Base-by-base conservation (phyloP, 2,888 invertebrate genomes). In the Habrosyne pyritoides region DNA sequence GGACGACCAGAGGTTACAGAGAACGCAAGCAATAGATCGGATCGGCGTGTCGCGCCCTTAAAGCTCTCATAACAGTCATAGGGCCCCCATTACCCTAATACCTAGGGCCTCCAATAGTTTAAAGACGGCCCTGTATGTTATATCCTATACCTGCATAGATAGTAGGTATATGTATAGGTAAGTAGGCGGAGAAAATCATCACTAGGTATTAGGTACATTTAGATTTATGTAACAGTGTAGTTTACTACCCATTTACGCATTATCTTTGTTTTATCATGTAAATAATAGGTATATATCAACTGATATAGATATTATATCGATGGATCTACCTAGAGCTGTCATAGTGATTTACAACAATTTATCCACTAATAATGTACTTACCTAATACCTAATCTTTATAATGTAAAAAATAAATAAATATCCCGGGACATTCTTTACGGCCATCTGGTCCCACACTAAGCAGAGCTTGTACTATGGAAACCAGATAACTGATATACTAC, bases 231-330 rank as follows among this genome's bases (percentile, higher is more conserved):
- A 42, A 36, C 14, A 24, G 24, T 36, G 36, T 14, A n/a, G 8
- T 33, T 33, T 6, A 14, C 36, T 10, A 47, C 47, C 12, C 22
- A 22, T 22, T 49, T 28, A 12, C 28, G 14, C 18, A 49, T 50
- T 50, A 21, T 50, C 22, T 28, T 28, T 30, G 28, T n/a, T 47
- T 47, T 47, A 47, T 47, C 47, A 47, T 22, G 24, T 47, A 47
- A 47, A 47, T 21, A 47, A 21, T 47, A 47, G 28, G 26, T 10
- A 1, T 36, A n/a, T 28, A 26, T 48, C 48, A 28, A 49, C 49
- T 50, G 50, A 50, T 50, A 30, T n/a, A 28, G 18, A 50, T 28
- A 18, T 14, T 18, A 30, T 12, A 28, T 28, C 14, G 49, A 5
- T 2, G n/a, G 28, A 50, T 50, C 30, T 14, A 14, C 28, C 5